A percentile compares a stretch with the other conserved stretches of the same genome.
Conservation (phyloP, 2,797 vertebrate species). For the Coendou prehensilis region DNA sequence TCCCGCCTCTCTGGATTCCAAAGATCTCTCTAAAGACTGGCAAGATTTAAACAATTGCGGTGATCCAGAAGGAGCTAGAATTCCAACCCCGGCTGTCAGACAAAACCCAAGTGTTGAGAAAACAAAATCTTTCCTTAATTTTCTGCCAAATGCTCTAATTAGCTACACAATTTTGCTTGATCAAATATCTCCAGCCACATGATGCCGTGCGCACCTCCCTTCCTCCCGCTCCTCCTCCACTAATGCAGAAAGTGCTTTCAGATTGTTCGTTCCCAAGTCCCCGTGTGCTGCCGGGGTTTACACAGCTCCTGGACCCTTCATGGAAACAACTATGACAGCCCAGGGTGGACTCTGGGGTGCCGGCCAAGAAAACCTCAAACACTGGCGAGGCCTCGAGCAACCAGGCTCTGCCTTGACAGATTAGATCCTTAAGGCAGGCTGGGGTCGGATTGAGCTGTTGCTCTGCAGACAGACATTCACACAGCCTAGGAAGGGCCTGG, state of each 20-base stretch:
- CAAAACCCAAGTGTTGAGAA: not conserved
- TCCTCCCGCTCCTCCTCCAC: not conserved
- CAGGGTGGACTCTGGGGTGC: not conserved
- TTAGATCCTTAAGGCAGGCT: not conserved
- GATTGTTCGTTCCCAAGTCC: conserved; percentile 36
- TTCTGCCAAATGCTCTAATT: not conserved
- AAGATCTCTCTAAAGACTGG: conserved; percentile 15
- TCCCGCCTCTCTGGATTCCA: not conserved
- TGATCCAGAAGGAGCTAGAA: conserved; percentile 42
- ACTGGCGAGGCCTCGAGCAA: not conserved
- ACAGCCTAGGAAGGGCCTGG: not conserved
- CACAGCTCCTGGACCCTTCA: conserved; percentile 44
- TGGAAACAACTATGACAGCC: conserved; percentile 22
- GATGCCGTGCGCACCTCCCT: not conserved
- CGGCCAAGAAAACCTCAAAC: not conserved
- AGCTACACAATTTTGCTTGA: not conserved
- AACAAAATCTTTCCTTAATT: conserved; percentile 30
- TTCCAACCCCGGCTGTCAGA: not conserved
- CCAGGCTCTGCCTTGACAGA: not conserved
- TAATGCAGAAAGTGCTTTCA: not conserved
- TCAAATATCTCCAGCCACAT: not conserved
- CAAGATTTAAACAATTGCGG: not conserved
- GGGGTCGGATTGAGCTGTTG: not conserved
- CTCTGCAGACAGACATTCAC: not conserved
- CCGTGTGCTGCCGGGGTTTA: conserved; percentile 29